Percentiles rank a stretch among this genome's conserved stretches.
phyloP scores from a whole-genome alignment of 2,113 vertebrate species.

The Pluvialis apricaria region DNA sequence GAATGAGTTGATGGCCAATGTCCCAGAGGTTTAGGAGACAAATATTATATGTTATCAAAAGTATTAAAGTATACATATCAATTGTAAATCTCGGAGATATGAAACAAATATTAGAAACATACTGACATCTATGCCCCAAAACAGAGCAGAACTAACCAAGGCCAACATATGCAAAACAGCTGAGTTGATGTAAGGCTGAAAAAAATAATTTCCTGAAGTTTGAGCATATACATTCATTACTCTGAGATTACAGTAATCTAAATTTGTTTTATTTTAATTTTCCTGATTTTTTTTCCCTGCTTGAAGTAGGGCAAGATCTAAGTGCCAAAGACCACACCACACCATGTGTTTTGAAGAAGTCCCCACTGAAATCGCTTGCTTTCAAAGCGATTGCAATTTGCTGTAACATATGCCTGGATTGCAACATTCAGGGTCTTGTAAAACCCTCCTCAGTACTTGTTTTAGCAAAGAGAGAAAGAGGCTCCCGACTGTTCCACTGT shows the following conservation, averaged over 20 bases:
- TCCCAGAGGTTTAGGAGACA: neutral
- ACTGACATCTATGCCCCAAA: neutral
- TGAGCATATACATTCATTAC: neutral
- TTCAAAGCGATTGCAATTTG: neutral
- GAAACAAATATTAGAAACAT: slow-evolving; percentile 18
- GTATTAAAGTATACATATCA: neutral
- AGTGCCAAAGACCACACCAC: neutral
- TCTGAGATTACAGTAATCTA: slow-evolving; percentile 41
- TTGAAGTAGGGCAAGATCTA: neutral
- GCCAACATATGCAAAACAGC: slow-evolving; percentile 33
- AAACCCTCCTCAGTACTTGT: neutral
- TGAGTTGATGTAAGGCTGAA: slow-evolving; percentile 17
- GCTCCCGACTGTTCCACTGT: neutral
- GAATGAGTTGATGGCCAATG: neutral
- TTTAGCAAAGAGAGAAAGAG: neutral
- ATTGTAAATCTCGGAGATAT: neutral
- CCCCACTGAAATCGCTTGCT: neutral
- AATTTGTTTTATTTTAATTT: slow-evolving; percentile 42
- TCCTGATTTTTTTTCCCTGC: neutral
- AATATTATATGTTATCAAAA: neutral
- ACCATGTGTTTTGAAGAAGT: slow-evolving; percentile 9
- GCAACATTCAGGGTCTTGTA: neutral
- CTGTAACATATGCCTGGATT: neutral
- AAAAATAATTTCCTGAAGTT: slow-evolving; percentile 6
- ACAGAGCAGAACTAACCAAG: neutral